These are phyloP conservation scores for Mallateleia sp. DNA, from an alignment of 2,888 invertebrate genomes.

Conservation along the genomic window DNA sequence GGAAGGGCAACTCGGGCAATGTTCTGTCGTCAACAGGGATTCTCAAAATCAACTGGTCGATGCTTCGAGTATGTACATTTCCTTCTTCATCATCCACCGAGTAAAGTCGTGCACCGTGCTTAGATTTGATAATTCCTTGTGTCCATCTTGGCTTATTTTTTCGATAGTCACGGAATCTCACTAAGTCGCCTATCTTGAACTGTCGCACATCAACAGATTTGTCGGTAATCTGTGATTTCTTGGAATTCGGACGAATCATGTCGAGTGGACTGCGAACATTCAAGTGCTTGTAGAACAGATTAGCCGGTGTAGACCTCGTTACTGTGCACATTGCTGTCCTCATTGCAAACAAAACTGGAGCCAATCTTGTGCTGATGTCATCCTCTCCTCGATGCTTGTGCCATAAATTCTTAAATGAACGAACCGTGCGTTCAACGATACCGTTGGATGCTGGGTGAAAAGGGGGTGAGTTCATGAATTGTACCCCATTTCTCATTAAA, in stretches of 20 bases:
- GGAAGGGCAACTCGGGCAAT: no score
- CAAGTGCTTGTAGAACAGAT: no score
- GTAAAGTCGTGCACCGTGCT: background rate
- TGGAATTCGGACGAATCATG: background rate
- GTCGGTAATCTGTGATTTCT: background rate
- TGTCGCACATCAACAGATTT: background rate
- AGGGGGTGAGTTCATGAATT: background rate
- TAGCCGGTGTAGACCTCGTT: no score
- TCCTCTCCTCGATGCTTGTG: background rate
- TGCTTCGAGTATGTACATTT: no score
- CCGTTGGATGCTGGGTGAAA: conserved; percentile 8
- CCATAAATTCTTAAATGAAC: conserved; percentile 13
- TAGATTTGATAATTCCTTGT: background rate
- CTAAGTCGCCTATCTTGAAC: background rate
- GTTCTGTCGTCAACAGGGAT: no score
- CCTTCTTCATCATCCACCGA: background rate
- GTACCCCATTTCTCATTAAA: background rate
- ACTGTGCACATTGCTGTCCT: no score
- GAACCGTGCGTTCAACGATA: background rate
- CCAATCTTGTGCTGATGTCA: no score
- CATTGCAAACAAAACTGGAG: no score
- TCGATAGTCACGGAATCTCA: background rate
- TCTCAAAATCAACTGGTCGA: no score
- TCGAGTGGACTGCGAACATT: background rate
- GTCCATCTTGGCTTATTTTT: background rate